Evolutionary conservation across 2,797 vertebrate genomes (phyloP).

Genomic region (Lithobates sylvaticus): DNA sequence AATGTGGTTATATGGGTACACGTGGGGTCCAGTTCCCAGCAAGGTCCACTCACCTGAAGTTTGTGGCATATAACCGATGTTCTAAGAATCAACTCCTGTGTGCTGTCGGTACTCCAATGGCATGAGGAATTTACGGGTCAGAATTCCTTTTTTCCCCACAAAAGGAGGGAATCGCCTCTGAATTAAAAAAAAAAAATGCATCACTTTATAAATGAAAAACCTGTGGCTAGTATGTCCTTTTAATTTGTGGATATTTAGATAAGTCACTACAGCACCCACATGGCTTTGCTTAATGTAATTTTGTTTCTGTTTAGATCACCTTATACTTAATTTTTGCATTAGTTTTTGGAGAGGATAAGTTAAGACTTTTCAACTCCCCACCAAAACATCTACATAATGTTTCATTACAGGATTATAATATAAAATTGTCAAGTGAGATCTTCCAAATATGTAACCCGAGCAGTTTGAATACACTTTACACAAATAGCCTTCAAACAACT

Average conservation of each 20-base stretch:
- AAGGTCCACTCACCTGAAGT: too few relatives aligned
- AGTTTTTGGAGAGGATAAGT: not conserved
- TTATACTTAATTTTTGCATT: not conserved
- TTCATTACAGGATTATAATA: constrained; percentile 51
- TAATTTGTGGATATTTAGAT: not conserved
- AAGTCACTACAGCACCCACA: not conserved
- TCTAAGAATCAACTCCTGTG: too few relatives aligned
- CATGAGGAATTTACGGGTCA: too few relatives aligned
- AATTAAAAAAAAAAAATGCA: too few relatives aligned
- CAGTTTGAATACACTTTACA: constrained; percentile 18
- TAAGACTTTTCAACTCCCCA: constrained; percentile 16
- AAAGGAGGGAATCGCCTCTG: too few relatives aligned
- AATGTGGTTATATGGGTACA: too few relatives aligned
- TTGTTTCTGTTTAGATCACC: not conserved
- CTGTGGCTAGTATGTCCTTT: not conserved
- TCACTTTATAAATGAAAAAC: too few relatives aligned
- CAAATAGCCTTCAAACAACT: constrained; percentile 38
- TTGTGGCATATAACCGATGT: too few relatives aligned
- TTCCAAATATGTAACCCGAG: constrained; percentile 13
- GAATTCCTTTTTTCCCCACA: too few relatives aligned
- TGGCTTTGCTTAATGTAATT: not conserved
- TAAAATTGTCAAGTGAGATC: constrained; percentile 35
- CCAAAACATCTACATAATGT: constrained; percentile 43
- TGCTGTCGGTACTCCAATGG: too few relatives aligned
- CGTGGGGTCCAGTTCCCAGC: too few relatives aligned